Conservation (phyloP, 2,113 vertebrate species). For the Mormyrus lacerda region DNA sequence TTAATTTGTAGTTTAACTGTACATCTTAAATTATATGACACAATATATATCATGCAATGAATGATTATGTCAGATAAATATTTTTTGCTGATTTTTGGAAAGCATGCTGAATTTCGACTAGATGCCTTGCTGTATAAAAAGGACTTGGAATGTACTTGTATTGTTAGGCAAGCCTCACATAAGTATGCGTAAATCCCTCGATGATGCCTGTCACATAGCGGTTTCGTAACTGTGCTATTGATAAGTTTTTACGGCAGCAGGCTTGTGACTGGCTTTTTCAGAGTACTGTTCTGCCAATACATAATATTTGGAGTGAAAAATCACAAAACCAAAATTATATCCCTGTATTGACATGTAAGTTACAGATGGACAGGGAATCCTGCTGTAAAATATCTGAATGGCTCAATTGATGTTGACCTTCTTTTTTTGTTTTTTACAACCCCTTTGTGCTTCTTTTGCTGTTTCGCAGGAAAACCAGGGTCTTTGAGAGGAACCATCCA, state of each 20-base stretch:
- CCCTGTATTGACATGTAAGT: background rate
- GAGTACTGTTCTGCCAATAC: background rate
- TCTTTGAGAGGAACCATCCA: slow-evolving; percentile 10
- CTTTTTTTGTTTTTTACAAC: background rate
- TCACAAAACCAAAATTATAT: background rate
- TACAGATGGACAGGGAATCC: background rate
- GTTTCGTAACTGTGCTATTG: background rate
- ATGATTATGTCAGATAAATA: background rate
- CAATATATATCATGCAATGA: background rate
- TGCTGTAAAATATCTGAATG: background rate
- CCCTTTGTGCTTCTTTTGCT: slow-evolving; percentile 11
- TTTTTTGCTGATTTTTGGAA: background rate
- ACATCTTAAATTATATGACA: background rate
- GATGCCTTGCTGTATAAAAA: background rate
- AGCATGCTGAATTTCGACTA: background rate
- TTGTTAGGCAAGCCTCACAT: background rate
- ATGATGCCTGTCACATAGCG: background rate
- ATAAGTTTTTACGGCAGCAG: background rate
- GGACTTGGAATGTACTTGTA: background rate
- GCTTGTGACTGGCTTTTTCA: background rate
- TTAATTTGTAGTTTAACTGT: background rate
- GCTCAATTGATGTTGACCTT: slow-evolving; percentile 2
- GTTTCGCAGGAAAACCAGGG: background rate
- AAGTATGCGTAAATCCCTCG: background rate
- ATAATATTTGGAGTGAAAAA: background rate